Conservation (phyloP, 2,113 vertebrate species). For the Delphinapterus leucas region DNA sequence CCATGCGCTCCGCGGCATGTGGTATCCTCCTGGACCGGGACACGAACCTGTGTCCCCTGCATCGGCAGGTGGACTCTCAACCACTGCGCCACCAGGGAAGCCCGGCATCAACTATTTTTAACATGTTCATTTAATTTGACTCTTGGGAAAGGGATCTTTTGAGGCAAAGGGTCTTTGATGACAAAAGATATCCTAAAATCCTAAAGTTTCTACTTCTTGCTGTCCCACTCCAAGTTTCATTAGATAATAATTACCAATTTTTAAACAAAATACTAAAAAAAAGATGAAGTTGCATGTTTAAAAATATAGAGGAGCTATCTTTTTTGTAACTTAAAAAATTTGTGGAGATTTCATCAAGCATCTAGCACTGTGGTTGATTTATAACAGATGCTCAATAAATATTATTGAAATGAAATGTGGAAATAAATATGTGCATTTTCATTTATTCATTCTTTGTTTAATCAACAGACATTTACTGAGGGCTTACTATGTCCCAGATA, state of each 20-base stretch:
- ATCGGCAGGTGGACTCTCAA: too few species aligned
- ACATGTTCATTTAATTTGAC: constrained; percentile 57
- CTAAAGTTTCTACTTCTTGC: constrained; percentile 12
- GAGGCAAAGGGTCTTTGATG: constrained; percentile 46
- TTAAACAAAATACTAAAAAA: constrained; percentile 34
- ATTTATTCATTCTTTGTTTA: constrained; percentile 42
- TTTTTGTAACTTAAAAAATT: neutral
- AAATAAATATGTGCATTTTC: neutral
- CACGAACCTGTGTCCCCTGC: too few species aligned
- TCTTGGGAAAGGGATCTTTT: constrained; percentile 28
- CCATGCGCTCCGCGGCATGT: too few species aligned
- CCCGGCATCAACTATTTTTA: constrained; percentile 52
- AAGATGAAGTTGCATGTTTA: neutral
- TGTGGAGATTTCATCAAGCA: constrained; percentile 16
- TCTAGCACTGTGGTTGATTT: neutral
- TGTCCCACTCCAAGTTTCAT: neutral
- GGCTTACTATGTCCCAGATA: neutral
- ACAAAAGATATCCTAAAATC: constrained; percentile 33
- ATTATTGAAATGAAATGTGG: neutral
- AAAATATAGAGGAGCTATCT: neutral
- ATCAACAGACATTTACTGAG: neutral
- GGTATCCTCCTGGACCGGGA: too few species aligned
- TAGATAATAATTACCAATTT: neutral
- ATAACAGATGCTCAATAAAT: neutral
- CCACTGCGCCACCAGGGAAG: too few species aligned